Base-by-base conservation (phyloP, 2,888 invertebrate genomes). In the Catocala sponsa region DNA sequence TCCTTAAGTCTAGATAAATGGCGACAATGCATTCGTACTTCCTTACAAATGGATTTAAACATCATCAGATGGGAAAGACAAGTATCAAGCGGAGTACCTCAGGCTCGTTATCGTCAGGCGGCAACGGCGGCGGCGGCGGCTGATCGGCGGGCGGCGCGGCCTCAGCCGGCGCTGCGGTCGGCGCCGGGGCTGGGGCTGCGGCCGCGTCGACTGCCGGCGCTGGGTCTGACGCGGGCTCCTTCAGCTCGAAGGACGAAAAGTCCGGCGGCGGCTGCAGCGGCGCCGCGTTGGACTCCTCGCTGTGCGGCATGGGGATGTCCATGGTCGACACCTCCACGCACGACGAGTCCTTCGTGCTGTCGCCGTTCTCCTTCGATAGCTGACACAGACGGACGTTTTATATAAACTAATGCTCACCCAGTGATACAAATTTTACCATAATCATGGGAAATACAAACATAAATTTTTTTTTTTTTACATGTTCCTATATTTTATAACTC, bases 241-340 rank as follows among this genome's bases (percentile, higher is more conserved):
- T 10, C 9, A 25, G 32, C 7, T 48, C 55, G 63, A 70, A 76
- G 56, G 68, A 41, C 4, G 65, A 59, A 72, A 83, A 82, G 15
- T 82, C 82, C 0, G 83, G 83, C 58, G 84, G 83, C 11, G 80
- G 83, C 73, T 43, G 78, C 63, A 78, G 59, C 9, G 70, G 89
- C n/a, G 87, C 85, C 62, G 90, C 85, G 48, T 62, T 87, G 85
- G 49, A 15, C 9, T 42, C 55, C 5, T 43, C 48, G 1, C 35
- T 4, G 6, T 13, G 38, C 43, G 97, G 97, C 88, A 97, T 96
- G 32, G 97, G 97, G 83, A 97, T 97, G 90, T 97, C 96, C 63
- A 96, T 94, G 70, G 78, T 96, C 91, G 11, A 58, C 44, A 12
- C 77, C 72, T 71, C 71, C 0, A 54, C 55, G 25, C 25, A 25